Evolutionary conservation across 1,140 invertebrate genomes (phyloP), one percentile per base, ranked within the genome.

Genomic region (Zaprionus nigranus): DNA sequence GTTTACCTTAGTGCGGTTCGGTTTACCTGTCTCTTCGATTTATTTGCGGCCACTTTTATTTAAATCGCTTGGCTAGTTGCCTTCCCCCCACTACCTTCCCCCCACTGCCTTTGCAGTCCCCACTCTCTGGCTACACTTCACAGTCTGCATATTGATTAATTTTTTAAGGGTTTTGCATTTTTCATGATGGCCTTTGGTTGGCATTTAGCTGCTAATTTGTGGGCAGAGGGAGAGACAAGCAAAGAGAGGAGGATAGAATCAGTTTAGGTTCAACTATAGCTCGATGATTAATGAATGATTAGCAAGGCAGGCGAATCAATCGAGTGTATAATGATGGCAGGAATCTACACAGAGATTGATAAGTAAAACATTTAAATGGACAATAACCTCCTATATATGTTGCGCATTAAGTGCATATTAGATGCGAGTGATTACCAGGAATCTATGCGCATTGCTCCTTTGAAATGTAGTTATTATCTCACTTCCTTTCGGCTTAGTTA

Each of bases 31-130:
- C 40, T 82, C 40, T 82, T 75, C 83, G 80, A 83, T 88, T 83
- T 81, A 87, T 84, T 81, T 81, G 78, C 67, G 81, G 78, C 85
- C 67, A 79, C 63, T 62, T 90, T 90, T 90, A 88, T 90, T 90
- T 81, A 81, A 88, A 90, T 84, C 75, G 75, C 20, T 28, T n/a
- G n/a, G 28, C 46, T 30, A 60, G 46, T 49, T 17, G 9, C 30
- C 51, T 43, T 20, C 15, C 13, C 17, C n/a, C 24, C 26, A 28
- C 34, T 43, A 1, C 28, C 26, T 6, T 24, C n/a, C n/a, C n/a
- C n/a, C n/a, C n/a, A n/a, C n/a, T n/a, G n/a, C 28, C 26, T 6
- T 26, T 26, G 24, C 24, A 26, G 24, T 26, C 5, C 4, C 26
- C 26, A 28, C 1, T 28, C 1, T 28, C 26, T 28, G 26, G 26